Conservation (phyloP, 2,797 vertebrate genomes). For the Pempheris klunzingeri region DNA sequence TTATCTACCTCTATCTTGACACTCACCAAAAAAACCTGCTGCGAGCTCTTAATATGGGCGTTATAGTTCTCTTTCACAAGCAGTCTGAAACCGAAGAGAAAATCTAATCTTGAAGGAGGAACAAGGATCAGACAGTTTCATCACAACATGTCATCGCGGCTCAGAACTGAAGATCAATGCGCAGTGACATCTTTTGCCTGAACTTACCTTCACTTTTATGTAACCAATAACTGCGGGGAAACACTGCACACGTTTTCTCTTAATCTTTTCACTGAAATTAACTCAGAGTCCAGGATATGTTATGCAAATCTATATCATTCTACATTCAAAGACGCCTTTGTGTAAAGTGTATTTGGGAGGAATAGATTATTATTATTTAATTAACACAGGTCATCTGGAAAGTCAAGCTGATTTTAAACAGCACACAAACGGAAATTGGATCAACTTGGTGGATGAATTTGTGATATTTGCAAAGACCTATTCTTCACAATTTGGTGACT, state of each 20-base stretch:
- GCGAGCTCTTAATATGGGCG: background rate
- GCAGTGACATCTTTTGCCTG: slow-evolving; percentile 33
- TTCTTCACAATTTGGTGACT: background rate
- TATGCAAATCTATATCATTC: background rate
- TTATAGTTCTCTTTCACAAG: background rate
- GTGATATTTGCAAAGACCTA: background rate
- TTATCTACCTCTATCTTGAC: background rate
- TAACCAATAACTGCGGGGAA: background rate
- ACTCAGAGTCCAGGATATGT: background rate
- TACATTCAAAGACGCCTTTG: background rate
- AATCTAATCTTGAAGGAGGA: slow-evolving; percentile 17
- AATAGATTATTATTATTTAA: background rate
- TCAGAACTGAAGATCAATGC: slow-evolving; percentile 42
- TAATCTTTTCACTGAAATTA: fast-evolving
- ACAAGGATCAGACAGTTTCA: slow-evolving; percentile 39
- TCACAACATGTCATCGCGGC: slow-evolving; percentile 33
- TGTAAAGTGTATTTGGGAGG: background rate
- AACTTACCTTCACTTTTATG: slow-evolving; percentile 30
- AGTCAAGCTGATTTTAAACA: slow-evolving; percentile 6
- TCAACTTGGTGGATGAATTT: background rate
- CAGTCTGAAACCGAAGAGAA: slow-evolving; percentile 16
- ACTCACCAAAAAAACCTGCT: background rate
- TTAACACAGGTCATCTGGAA: slow-evolving; percentile 3
- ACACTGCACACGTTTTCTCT: background rate
- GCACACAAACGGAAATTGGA: background rate